These are phyloP conservation scores for Coptotermes formosanus DNA, from an alignment of 1,140 invertebrate species.

Conservation along the genomic window DNA sequence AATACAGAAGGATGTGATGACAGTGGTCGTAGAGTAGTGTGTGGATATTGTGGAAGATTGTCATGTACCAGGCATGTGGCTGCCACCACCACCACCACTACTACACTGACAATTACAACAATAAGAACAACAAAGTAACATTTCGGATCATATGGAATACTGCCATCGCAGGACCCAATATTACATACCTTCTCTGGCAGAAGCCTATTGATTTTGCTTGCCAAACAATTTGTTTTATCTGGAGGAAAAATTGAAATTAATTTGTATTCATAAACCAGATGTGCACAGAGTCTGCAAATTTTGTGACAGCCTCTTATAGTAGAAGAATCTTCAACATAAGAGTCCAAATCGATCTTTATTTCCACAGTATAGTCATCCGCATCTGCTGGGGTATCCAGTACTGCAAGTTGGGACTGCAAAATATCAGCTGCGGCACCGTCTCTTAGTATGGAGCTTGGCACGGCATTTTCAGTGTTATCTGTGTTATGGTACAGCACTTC, in stretches of 20 bases:
- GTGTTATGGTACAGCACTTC: background rate
- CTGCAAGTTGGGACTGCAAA: background rate
- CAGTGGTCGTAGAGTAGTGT: no score
- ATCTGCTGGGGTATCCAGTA: background rate
- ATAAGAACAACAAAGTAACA: background rate
- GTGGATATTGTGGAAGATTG: no score
- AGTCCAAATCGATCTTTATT: background rate
- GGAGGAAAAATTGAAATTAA: conserved; percentile 21
- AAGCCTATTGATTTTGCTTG: conserved; percentile 24
- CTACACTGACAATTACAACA: background rate
- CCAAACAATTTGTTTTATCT: conserved; percentile 11
- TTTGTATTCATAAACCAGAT: conserved; percentile 30
- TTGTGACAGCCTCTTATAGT: conserved; percentile 29
- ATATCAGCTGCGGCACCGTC: background rate
- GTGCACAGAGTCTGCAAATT: conserved; percentile 32
- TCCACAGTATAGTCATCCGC: background rate
- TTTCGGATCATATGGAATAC: no score
- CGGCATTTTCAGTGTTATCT: background rate
- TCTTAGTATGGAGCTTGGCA: background rate
- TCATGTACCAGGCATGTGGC: no score
- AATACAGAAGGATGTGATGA: no score
- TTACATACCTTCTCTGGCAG: conserved; percentile 27
- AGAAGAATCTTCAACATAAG: background rate
- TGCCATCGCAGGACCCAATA: no score
- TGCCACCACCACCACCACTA: no score